A percentile compares a stretch with the other conserved stretches of the same genome.
phyloP scores from a whole-genome alignment of 2,797 vertebrate species.

The Sebastiscus tertius region DNA sequence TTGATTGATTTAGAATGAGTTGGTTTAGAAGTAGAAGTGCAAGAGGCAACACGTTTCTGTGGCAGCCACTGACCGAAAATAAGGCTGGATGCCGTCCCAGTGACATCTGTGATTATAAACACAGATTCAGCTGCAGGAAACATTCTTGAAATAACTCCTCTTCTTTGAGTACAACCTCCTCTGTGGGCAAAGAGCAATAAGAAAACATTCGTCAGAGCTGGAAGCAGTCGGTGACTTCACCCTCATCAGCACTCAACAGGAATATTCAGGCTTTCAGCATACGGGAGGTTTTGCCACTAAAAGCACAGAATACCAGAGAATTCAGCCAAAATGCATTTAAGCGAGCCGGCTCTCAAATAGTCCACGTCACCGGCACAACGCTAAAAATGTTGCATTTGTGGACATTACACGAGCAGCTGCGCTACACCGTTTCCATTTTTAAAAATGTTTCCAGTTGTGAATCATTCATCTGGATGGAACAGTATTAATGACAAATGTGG shows the following conservation, averaged over 20 bases:
- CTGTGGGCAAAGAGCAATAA: constrained; percentile 70
- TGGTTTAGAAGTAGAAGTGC: neutral
- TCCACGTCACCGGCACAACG: constrained; percentile 19
- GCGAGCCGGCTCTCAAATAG: constrained; percentile 6
- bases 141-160: constrained; percentile 78
- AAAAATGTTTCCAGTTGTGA: constrained; percentile 58
- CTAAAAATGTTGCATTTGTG: constrained; percentile 50
- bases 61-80: constrained; percentile 28
- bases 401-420: constrained; percentile 54
- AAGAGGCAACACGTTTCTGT: neutral
- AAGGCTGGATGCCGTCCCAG: constrained; percentile 32
- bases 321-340: constrained; percentile 39
- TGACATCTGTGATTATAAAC: constrained; percentile 69
- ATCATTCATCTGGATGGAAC: constrained; percentile 43
- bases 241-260: constrained; percentile 41
- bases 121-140: constrained; percentile 70
- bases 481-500: constrained; percentile 22
- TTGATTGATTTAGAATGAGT: neutral
- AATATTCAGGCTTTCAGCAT: constrained; percentile 47
- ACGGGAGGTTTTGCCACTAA: constrained; percentile 45
- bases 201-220: constrained; percentile 68
- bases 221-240: constrained; percentile 66
- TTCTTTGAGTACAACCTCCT: constrained; percentile 57
- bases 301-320: constrained; percentile 44
- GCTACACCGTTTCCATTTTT: constrained; percentile 51